Evolutionary conservation across 2,888 invertebrate species (phyloP).

Genomic region (Dasypolia templi): DNA sequence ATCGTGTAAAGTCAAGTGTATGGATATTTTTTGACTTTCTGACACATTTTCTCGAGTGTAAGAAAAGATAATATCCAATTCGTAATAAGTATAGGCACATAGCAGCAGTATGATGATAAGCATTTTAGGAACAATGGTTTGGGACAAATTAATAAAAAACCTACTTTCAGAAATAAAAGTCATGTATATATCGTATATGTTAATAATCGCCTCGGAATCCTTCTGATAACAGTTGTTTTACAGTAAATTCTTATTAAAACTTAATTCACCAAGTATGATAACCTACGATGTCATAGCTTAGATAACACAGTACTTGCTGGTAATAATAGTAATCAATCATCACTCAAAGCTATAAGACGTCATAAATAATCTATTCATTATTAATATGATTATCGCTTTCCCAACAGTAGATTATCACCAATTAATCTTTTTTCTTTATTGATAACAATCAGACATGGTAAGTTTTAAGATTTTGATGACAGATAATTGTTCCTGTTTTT

Average conservation of each 20-base stretch:
- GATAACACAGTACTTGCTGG: not conserved
- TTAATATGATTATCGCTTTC: conserved; percentile 26
- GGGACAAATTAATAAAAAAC: not conserved
- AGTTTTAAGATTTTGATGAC: conserved; percentile 8
- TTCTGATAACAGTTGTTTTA: not conserved
- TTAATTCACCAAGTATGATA: not conserved
- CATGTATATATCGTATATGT: too few species aligned
- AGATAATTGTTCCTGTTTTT: conserved; percentile 17
- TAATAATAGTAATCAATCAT: conserved; percentile 10
- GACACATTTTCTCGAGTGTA: too few species aligned
- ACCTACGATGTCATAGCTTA: not conserved
- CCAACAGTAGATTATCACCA: conserved; percentile 34
- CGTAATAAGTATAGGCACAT: too few species aligned
- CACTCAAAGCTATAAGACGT: conserved; percentile 8
- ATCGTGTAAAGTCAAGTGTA: not conserved
- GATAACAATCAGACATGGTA: conserved; percentile 6
- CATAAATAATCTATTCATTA: conserved; percentile 22
- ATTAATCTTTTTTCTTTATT: conserved; percentile 38
- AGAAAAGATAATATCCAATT: not conserved
- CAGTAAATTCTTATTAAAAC: not conserved
- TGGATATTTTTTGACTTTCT: too few species aligned
- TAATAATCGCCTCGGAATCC: not conserved
- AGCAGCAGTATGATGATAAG: too few species aligned
- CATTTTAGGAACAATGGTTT: not conserved
- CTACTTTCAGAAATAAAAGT: not conserved